Evolutionary conservation across 2,113 vertebrate species (phyloP).

Genomic region (Phylloscopus trochiloides): DNA sequence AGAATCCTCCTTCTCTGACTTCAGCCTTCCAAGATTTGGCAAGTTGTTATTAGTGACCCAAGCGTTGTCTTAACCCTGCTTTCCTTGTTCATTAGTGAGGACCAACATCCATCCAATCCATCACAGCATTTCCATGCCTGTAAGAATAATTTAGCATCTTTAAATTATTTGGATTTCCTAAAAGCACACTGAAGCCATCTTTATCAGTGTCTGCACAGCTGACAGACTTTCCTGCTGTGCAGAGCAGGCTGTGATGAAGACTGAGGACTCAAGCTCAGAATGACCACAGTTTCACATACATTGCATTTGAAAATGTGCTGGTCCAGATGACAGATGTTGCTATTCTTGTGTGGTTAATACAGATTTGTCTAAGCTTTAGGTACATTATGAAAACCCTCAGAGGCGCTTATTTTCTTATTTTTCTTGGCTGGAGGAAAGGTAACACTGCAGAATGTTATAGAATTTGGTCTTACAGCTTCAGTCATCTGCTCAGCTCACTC

Average conservation of each 20-base stretch:
- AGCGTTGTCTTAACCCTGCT: background rate
- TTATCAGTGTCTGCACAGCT: background rate
- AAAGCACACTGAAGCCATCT: background rate
- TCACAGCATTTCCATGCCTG: background rate
- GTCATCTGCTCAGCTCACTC: background rate
- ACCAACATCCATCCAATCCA: background rate
- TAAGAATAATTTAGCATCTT: background rate
- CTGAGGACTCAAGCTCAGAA: background rate
- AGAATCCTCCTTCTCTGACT: background rate
- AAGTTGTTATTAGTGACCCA: background rate
- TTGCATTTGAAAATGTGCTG: background rate
- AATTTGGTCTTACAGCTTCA: background rate
- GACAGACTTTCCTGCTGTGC: background rate
- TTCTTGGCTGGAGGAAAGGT: slow-evolving; percentile 6
- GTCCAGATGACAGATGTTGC: background rate
- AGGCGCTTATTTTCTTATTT: background rate
- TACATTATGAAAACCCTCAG: background rate
- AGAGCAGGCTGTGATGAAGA: background rate
- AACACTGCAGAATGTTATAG: background rate
- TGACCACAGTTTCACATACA: background rate
- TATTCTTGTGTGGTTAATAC: slow-evolving; percentile 5
- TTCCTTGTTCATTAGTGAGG: background rate
- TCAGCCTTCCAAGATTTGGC: background rate
- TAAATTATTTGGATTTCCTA: background rate
- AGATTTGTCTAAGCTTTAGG: background rate